Conservation (phyloP, 1,140 invertebrate genomes). For the Eupeodes corollae region DNA sequence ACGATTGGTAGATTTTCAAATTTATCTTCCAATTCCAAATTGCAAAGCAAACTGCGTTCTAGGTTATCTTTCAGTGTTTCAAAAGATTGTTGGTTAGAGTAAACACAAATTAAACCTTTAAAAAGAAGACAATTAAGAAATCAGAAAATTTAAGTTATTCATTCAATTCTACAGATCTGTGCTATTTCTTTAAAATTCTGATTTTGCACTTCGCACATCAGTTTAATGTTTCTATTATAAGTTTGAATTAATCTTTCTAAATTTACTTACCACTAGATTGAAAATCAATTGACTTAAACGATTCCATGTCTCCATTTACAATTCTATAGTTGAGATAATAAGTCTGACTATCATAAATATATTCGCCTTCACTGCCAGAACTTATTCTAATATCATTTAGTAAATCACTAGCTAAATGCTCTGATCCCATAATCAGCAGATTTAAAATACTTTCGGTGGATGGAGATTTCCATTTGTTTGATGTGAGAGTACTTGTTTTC, state of each 20-base stretch:
- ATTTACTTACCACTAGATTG: slow-evolving; percentile 45
- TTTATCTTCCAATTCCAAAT: slow-evolving; percentile 82
- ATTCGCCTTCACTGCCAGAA: slow-evolving; percentile 66
- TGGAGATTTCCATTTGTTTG: slow-evolving; percentile 52
- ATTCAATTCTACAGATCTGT: not conserved
- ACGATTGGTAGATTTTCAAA: slow-evolving; percentile 76
- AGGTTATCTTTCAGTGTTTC: slow-evolving; percentile 85
- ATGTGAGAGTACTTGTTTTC: slow-evolving; percentile 7
- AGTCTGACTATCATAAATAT: slow-evolving; percentile 69
- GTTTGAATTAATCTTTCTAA: too few species aligned
- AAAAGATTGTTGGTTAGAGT: slow-evolving; percentile 81
- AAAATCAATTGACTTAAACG: slow-evolving; percentile 36
- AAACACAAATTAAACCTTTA: slow-evolving; percentile 82
- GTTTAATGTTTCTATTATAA: too few species aligned
- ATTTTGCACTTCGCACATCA: not conserved
- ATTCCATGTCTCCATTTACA: slow-evolving; percentile 63
- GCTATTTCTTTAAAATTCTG: too few species aligned
- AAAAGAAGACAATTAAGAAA: slow-evolving; percentile 15
- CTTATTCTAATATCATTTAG: slow-evolving; percentile 55
- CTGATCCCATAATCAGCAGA: slow-evolving; percentile 62
- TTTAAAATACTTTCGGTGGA: slow-evolving; percentile 56
- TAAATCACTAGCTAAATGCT: slow-evolving; percentile 66
- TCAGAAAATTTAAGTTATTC: slow-evolving; percentile 1
- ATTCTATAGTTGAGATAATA: slow-evolving; percentile 76
- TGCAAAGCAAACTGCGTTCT: slow-evolving; percentile 82